Base-by-base conservation (phyloP, 2,797 vertebrate species). In the Xiphorhynchus erythropygius region DNA sequence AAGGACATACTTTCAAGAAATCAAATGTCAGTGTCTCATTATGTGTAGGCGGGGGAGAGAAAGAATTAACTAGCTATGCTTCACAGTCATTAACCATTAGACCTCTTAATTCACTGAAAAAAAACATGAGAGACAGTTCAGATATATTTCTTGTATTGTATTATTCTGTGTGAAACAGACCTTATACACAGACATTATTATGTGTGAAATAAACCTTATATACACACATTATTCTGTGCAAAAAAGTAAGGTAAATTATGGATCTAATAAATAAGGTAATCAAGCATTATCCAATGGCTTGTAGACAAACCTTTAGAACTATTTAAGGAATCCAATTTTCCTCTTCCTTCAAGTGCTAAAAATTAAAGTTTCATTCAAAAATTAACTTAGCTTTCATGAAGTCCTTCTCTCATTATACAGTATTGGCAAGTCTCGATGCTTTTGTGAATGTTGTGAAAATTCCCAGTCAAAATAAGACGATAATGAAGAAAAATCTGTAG, bases 11-110 rank as follows among this genome's bases (percentile, higher is more conserved):
- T 44, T 82, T 41, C 25, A 74, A 80, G 64, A 85, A 87, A 93
- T 62, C 64, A 94, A 93, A 96, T 96, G 89, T 93, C 95, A 95
- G 30, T 47, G 68, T 47, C 90, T 63, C 84, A 71, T 52, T 80
- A 65, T 52, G 89, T 67, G 94, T 96, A 46, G 94, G 92, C 2
- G 46, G 81, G 71, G 35, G 89, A 77, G 81, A 62, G 32, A 64
- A 70, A 70, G 67, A 89, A 95, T 89, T 89, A 95, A 47, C 71
- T 33, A 60, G 24, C 49, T 83, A 1, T 78, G 60, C 33, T 83
- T 77, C 55, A 28, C 42, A 84, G 60, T 27, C 46, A 80, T 83
- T 83, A 71, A 87, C 41, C 56, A 50, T 44, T 33, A 46, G 13
- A 42, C 4, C n/a, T 65, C 55, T 78, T 44, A 75, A 82, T 89